A percentile compares a stretch with the other conserved stretches of the same genome.
Conservation (phyloP, 2,113 vertebrate species). For the Microcebus griseorufus region DNA sequence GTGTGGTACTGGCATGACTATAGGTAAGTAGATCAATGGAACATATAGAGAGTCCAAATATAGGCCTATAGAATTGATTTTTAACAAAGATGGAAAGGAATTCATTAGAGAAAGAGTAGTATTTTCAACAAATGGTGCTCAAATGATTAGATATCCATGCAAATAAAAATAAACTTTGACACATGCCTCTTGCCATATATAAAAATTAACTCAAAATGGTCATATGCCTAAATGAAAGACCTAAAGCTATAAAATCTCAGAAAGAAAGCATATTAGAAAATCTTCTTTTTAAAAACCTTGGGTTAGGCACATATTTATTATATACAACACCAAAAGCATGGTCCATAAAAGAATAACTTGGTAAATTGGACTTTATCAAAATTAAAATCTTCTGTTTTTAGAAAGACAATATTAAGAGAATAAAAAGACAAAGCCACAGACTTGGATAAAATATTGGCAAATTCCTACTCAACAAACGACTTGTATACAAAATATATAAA, state of each 20-base stretch:
- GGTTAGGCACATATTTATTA: constrained; percentile 3
- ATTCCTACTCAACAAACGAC: neutral
- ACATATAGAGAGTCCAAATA: constrained; percentile 35
- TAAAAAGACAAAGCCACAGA: neutral
- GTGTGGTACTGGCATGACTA: neutral
- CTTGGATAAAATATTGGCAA: constrained; percentile 9
- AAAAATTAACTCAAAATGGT: constrained; percentile 39
- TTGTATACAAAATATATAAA: constrained; percentile 5
- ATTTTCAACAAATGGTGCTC: constrained; percentile 39
- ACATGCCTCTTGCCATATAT: neutral
- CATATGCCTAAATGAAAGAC: constrained; percentile 2
- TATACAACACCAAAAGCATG: neutral
- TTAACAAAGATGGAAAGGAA: neutral
- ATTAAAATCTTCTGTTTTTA: constrained; percentile 26
- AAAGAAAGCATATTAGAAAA: constrained; percentile 31
- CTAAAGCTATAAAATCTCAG: neutral
- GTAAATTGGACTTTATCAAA: neutral
- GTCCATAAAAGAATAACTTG: neutral
- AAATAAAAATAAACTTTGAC: constrained; percentile 19
- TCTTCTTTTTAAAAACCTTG: neutral
- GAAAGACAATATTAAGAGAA: constrained; percentile 1
- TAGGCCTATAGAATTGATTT: constrained; percentile 29
- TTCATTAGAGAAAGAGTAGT: constrained; percentile 21
- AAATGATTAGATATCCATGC: constrained; percentile 7
- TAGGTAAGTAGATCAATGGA: constrained; percentile 50